Percentiles rank a stretch among this genome's conserved stretches.
Conservation (phyloP, 2,888 invertebrate genomes). For the Tetranychus truncatus region DNA sequence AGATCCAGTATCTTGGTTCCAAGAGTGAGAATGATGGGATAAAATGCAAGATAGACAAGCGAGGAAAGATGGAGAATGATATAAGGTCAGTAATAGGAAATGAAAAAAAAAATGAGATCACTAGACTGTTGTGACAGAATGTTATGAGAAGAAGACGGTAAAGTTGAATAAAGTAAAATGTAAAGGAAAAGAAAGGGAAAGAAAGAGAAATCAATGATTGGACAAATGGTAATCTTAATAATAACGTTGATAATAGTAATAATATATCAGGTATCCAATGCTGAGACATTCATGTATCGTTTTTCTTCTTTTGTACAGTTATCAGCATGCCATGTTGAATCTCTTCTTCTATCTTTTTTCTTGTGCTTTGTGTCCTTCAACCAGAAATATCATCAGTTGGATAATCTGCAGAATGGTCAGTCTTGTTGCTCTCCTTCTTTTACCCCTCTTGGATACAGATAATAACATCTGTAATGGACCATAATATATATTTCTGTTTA, state of each 20-base stretch:
- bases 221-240: neutral
- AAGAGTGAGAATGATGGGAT: no score
- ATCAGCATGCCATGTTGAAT: neutral
- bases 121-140: neutral
- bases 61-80: neutral
- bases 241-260: neutral
- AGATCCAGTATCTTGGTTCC: no score
- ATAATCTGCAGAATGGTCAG: no score
- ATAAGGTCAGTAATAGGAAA: neutral
- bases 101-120: neutral
- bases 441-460: neutral
- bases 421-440: no score
- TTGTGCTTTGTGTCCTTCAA: neutral
- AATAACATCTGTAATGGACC: neutral
- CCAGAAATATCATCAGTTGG: neutral
- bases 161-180: neutral
- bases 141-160: neutral
- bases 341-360: neutral
- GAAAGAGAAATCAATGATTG: neutral
- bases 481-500: neutral
- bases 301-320: neutral
- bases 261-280: neutral
- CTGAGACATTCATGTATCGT: neutral
- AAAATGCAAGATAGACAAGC: neutral
- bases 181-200: neutral